phyloP scores from a whole-genome alignment of 2,888 invertebrate species.

The Drosophila tanythrix region DNA sequence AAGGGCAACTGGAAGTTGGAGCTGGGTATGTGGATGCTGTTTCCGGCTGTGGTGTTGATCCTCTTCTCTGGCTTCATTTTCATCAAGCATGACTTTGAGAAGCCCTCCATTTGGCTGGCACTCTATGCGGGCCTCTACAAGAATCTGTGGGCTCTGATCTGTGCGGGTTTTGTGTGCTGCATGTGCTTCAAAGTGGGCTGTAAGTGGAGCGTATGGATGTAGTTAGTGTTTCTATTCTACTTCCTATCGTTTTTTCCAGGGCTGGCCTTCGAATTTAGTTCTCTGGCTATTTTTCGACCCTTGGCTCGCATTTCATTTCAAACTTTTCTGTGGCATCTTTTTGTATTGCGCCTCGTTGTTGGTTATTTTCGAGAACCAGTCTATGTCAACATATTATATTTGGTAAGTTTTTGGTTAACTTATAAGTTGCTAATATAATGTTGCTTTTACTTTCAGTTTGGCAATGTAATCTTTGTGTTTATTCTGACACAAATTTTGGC shows the following conservation, averaged over 20 bases:
- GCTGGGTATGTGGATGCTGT: slow-evolving; percentile 58
- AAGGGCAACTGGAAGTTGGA: slow-evolving; percentile 59
- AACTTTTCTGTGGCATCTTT: slow-evolving; percentile 80
- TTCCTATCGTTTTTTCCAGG: slow-evolving; percentile 49
- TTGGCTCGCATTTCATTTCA: slow-evolving; percentile 82
- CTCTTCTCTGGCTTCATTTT: slow-evolving; percentile 75
- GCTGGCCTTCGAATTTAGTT: slow-evolving; percentile 68
- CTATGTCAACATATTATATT: slow-evolving; percentile 63
- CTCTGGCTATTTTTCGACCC: slow-evolving; percentile 67
- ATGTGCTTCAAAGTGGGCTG: slow-evolving; percentile 82
- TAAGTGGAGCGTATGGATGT: slow-evolving; percentile 54
- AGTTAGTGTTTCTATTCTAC: not conserved
- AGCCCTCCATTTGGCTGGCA: slow-evolving; percentile 83
- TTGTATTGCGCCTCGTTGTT: slow-evolving; percentile 63
- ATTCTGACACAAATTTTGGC: slow-evolving; percentile 67
- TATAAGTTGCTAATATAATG: not conserved
- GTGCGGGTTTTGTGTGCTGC: slow-evolving; percentile 73
- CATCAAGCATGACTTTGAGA: slow-evolving; percentile 78
- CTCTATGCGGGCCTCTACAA: slow-evolving; percentile 84
- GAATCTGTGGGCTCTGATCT: slow-evolving; percentile 83
- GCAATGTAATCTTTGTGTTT: slow-evolving; percentile 57
- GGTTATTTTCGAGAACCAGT: slow-evolving; percentile 72
- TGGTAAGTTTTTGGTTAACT: slow-evolving; percentile 65
- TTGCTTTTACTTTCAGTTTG: slow-evolving; percentile 35
- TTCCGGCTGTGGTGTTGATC: slow-evolving; percentile 53